Conservation (phyloP, 2,888 invertebrate species). For the Frankliniella intonsa region DNA sequence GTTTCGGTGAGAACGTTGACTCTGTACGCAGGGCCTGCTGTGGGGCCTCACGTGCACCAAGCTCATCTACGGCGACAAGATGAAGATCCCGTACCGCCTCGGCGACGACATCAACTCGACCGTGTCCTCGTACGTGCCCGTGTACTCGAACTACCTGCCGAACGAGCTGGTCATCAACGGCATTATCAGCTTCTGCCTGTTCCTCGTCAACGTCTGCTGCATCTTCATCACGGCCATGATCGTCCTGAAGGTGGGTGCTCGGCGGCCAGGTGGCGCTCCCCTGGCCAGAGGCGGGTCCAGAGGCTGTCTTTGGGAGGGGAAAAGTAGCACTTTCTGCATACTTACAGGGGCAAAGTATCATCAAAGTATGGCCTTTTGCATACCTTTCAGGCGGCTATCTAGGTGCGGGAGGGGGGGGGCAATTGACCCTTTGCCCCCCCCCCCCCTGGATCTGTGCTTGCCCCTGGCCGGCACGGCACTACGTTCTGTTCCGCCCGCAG, state of each 20-base stretch:
- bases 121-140: conserved; percentile 59
- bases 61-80: conserved; percentile 58
- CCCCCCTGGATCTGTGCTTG: no score
- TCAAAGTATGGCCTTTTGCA: no score
- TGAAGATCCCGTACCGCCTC: conserved; percentile 65
- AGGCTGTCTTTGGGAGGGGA: no score
- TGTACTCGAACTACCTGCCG: conserved; percentile 70
- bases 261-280: not conserved
- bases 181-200: conserved; percentile 71
- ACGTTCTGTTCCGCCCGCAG: conserved; percentile 42
- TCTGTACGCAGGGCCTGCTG: conserved; percentile 57
- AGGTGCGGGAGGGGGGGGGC: no score
- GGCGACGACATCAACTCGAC: conserved; percentile 58
- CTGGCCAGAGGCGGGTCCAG: not conserved
- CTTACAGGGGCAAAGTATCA: no score
- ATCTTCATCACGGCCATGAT: conserved; percentile 76
- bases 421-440: no score
- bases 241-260: conserved; percentile 58
- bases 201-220: conserved; percentile 75
- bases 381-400: no score
- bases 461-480: no score
- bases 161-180: conserved; percentile 74
- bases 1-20: no score
- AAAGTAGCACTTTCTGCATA: no score
- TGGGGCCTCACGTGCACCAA: conserved; percentile 71